phyloP scores from a whole-genome alignment of 2,113 vertebrate species.

The Eublepharis macularius region DNA sequence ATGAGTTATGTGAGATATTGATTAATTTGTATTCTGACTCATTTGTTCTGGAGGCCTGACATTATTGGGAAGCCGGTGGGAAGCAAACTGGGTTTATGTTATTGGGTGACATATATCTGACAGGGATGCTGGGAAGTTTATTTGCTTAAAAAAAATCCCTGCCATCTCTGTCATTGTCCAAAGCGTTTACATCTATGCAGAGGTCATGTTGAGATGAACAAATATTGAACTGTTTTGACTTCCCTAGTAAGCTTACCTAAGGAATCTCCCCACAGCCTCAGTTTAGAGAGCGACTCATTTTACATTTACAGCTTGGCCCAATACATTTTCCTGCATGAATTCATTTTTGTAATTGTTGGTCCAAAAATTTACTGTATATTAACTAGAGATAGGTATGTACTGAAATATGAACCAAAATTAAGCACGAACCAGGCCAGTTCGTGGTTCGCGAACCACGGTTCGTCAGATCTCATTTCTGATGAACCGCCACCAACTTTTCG shows the following conservation, averaged over 20 bases:
- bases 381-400: no score
- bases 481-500: no score
- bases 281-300: neutral
- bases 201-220: neutral
- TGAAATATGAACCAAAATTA: no score
- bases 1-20: neutral
- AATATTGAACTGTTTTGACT: neutral
- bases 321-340: neutral
- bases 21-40: slow-evolving; percentile 6
- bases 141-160: neutral
- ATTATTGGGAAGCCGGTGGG: neutral
- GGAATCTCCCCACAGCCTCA: neutral
- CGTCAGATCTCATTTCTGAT: no score
- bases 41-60: slow-evolving; percentile 7
- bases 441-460: no score
- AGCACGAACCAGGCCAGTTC: no score
- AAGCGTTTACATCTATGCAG: neutral
- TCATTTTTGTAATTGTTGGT: no score
- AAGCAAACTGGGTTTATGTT: neutral
- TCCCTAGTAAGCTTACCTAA: neutral
- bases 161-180: neutral
- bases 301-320: neutral
- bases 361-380: no score
- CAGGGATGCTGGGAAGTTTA: neutral
- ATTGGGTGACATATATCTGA: neutral